Evolutionary conservation across 2,797 vertebrate genomes (phyloP), one percentile per base, ranked within the genome.

Genomic region (Parambassis ranga): DNA sequence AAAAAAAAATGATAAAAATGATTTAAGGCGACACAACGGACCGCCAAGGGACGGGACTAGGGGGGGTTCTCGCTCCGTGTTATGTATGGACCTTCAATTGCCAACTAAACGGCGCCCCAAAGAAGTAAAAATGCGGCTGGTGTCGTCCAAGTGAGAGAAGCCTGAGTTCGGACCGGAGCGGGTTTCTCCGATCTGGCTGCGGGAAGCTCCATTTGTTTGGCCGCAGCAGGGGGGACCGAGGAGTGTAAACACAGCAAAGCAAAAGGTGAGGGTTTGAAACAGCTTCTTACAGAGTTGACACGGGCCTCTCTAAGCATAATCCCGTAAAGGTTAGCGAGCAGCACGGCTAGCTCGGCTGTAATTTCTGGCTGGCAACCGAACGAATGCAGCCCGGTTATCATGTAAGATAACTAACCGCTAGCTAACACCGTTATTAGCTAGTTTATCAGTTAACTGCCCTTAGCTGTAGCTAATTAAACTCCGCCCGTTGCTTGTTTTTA

Each of bases 71-170:
- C 41, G 36, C 74, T 80, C 66, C 37, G 69, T 27, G 77, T 67
- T 52, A 60, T 70, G 64, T 66, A 66, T 67, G 82, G 84, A 83
- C 73, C 62, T 68, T 65, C 59, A 43, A 36, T 72, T 68, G 80
- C 65, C 75, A 53, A 70, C 33, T 68, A 46, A 76, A 69, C 75
- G 82, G 80, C 75, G 47, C 59, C 69, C 59, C 44, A 27, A 65
- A 87, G 65, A 66, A 81, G 80, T 83, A 81, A 87, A 89, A 84
- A 91, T 92, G 91, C 70, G 82, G 79, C 56, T 81, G 51, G 48
- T 65, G 58, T 75, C 64, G 66, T 68, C 49, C 60, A 72, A 85
- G 82, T 87, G 72, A 89, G 68, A 72, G 77, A 37, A 80, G 69
- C 60, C 75, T 14, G 76, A 86, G 76, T 74, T 57, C 66, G 72